Conservation (phyloP, 2,797 vertebrate species). For the Anniella stebbinsi region DNA sequence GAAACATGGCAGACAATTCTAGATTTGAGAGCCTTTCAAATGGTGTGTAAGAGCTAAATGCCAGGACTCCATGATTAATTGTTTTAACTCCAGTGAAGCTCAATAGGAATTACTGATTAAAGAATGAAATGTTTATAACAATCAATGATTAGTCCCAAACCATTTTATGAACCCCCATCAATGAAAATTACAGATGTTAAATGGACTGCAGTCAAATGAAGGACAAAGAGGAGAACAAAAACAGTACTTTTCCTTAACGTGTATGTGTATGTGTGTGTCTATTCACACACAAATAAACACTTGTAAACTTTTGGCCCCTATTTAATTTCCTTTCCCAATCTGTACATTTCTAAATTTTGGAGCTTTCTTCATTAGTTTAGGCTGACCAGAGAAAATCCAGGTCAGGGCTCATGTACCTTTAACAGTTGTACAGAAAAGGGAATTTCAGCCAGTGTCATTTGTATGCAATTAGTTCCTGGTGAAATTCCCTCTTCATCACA, state of each 20-base stretch:
- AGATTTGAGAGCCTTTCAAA: conserved; percentile 9
- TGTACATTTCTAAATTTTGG: neutral
- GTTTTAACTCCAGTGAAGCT: conserved; percentile 34
- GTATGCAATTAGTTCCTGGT: no score
- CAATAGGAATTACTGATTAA: conserved; percentile 40
- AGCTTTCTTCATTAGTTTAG: no score
- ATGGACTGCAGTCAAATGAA: conserved; percentile 62
- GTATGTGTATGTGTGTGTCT: neutral
- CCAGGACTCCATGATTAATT: neutral
- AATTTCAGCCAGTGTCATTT: no score
- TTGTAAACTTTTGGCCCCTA: neutral
- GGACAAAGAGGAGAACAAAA: conserved; percentile 58
- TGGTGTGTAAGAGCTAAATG: conserved; percentile 1
- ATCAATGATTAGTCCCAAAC: conserved; percentile 33
- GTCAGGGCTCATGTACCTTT: no score
- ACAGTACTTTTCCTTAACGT: neutral
- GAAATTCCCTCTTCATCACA: no score
- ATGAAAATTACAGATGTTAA: conserved; percentile 46
- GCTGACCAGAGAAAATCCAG: no score
- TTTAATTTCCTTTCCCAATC: neutral
- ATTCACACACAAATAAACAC: neutral
- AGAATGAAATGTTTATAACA: conserved; percentile 49
- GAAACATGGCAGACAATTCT: neutral
- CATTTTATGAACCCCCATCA: conserved; percentile 46
- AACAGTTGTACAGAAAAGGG: no score